Percentiles rank a stretch among this genome's conserved stretches.
phyloP scores from a whole-genome alignment of 2,888 invertebrate genomes.

The Notocelia uddmanniana region DNA sequence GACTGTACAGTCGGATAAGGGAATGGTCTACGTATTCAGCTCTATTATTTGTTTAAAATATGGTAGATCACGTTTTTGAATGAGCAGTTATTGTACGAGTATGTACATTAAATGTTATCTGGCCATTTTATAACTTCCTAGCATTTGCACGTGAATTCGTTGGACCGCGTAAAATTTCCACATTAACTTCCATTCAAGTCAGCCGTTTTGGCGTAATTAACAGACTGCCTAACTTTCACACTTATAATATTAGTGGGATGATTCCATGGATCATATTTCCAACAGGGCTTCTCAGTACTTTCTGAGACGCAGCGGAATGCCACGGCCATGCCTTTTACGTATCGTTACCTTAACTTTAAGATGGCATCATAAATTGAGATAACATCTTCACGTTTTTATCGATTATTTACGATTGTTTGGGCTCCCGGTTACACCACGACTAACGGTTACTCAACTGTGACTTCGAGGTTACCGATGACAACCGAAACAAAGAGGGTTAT shows the following conservation, averaged over 20 bases:
- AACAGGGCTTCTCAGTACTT: neutral
- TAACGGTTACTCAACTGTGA: slow-evolving; percentile 13
- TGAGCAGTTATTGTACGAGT: no score
- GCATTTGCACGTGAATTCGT: no score
- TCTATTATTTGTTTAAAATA: no score
- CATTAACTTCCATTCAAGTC: no score
- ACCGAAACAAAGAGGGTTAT: slow-evolving; percentile 7
- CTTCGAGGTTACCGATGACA: slow-evolving; percentile 11
- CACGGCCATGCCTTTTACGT: slow-evolving; percentile 3
- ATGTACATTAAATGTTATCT: no score
- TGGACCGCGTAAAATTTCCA: no score
- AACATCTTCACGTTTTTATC: slow-evolving; percentile 19
- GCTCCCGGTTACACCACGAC: slow-evolving; percentile 1
- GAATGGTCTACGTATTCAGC: no score
- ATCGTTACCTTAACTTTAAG: slow-evolving; percentile 1
- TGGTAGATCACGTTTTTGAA: no score
- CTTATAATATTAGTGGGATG: neutral
- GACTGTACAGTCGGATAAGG: no score
- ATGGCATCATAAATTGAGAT: slow-evolving; percentile 7
- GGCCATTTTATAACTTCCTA: no score
- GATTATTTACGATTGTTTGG: slow-evolving; percentile 4
- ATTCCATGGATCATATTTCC: neutral
- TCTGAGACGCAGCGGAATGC: neutral
- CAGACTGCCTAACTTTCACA: neutral
- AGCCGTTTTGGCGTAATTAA: neutral